phyloP scores from a whole-genome alignment of 1,140 invertebrate species.

The Acromyrmex echinatior region DNA sequence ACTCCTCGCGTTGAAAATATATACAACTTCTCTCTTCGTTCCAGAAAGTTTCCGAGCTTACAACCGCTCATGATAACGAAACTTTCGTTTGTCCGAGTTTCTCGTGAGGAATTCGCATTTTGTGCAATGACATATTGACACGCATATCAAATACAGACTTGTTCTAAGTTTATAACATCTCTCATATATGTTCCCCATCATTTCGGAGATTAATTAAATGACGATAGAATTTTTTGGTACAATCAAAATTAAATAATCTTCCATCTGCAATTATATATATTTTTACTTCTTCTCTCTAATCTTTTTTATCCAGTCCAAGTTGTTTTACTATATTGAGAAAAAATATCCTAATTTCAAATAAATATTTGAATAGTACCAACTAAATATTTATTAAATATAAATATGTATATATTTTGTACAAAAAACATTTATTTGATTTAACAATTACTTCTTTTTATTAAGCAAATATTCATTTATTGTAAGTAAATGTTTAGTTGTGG shows the following conservation, averaged over 20 bases:
- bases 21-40: constrained; percentile 40
- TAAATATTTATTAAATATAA: too few species aligned
- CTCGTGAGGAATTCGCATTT: neutral
- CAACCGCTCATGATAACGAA: constrained; percentile 38
- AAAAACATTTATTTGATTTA: too few species aligned
- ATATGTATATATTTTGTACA: too few species aligned
- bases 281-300: too few species aligned
- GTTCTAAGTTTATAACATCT: neutral
- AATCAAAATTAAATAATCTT: neutral
- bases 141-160: constrained; percentile 18
- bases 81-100: constrained; percentile 46
- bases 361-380: too few species aligned
- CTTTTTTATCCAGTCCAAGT: too few species aligned
- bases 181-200: neutral
- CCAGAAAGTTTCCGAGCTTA: constrained; percentile 39
- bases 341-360: too few species aligned
- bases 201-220: neutral
- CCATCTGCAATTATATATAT: too few species aligned
- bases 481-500: too few species aligned
- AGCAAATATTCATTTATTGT: too few species aligned
- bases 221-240: neutral
- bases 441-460: too few species aligned
- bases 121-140: constrained; percentile 62
- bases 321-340: too few species aligned
- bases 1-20: constrained; percentile 35